A percentile compares a stretch with the other conserved stretches of the same genome.
phyloP scores from a whole-genome alignment of 2,113 vertebrate genomes.

The Charadrius vociferus region DNA sequence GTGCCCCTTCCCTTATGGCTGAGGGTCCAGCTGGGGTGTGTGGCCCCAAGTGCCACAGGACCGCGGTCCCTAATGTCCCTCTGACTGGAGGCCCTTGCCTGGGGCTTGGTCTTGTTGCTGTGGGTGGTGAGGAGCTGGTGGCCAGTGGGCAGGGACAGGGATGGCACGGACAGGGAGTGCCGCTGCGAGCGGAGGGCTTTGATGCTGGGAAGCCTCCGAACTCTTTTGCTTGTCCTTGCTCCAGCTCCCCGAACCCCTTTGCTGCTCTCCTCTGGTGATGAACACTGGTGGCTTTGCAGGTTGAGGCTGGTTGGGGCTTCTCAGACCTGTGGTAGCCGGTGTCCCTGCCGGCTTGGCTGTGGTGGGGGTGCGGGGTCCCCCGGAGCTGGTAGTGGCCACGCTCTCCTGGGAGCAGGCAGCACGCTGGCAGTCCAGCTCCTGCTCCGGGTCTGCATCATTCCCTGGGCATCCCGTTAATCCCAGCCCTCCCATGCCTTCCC shows the following conservation, averaged over 20 bases:
- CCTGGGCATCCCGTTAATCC: fast-evolving
- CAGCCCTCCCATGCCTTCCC: fast-evolving
- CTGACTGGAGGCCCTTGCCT: too few relatives aligned
- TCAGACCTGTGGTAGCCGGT: not conserved
- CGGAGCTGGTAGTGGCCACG: not conserved
- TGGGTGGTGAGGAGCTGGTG: not conserved
- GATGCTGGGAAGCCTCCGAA: not conserved
- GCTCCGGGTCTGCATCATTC: fast-evolving
- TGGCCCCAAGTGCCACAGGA: too few relatives aligned
- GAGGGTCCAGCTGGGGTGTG: not conserved
- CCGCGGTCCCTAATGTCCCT: fast-evolving
- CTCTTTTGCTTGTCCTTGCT: not conserved
- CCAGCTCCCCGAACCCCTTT: not conserved
- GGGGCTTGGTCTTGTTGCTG: not conserved
- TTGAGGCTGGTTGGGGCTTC: not conserved
- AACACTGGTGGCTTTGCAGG: fast-evolving
- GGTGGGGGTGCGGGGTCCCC: not conserved
- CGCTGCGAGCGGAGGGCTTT: not conserved
- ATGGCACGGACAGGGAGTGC: not conserved
- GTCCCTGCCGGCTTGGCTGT: fast-evolving
- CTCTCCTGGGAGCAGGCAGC: not conserved
- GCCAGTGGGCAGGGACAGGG: not conserved
- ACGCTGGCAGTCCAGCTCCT: not conserved
- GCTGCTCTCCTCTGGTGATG: not conserved
- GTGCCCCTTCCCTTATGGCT: not conserved